Evolutionary conservation across 2,888 invertebrate species (phyloP), one percentile per base, ranked within the genome.

Genomic region (Lasioglossum calceatum): DNA sequence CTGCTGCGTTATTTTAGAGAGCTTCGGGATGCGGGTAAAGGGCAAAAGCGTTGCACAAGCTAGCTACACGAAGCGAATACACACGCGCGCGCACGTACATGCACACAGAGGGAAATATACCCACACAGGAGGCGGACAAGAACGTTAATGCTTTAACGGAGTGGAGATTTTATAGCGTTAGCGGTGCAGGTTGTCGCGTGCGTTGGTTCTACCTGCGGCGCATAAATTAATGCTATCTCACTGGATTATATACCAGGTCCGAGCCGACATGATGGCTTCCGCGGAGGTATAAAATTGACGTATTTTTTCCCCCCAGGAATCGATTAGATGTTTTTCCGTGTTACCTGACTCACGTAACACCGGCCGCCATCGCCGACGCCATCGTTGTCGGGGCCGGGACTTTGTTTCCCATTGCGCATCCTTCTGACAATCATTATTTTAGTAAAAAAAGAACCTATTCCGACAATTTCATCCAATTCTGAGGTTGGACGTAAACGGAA

Each of bases 171-270:
- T 86, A 80, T 77, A 79, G 74, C 84, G 84, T 78, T 54, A 64
- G 71, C 27, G 47, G n/a, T 44, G 61, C 73, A 77, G 67, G 78
- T 82, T 82, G 71, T 90, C 87, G 90, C 90, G 90, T 90, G 90
- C 86, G 36, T 77, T 67, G 70, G 84, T 87, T 88, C 72, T 76
- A 87, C 54, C 50, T 82, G 67, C 77, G 36, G 77, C 80, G 88
- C 85, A 90, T 90, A 90, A 90, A 90, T 90, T 90, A 90, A 88
- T 82, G 86, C 88, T 90, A 90, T 90, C 90, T 82, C 83, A 81
- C 50, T 39, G 84, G 77, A 73, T 87, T 89, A 88, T 85, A 75
- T 77, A 61, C 54, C 32, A 27, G 73, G 58, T 64, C 61, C 73
- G 36, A 79, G 79, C 79, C 73, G 79, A 36, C 85, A 73, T 84